These are phyloP conservation scores for Drosophila borborema DNA, from an alignment of 2,888 invertebrate species.

Conservation along the genomic window DNA sequence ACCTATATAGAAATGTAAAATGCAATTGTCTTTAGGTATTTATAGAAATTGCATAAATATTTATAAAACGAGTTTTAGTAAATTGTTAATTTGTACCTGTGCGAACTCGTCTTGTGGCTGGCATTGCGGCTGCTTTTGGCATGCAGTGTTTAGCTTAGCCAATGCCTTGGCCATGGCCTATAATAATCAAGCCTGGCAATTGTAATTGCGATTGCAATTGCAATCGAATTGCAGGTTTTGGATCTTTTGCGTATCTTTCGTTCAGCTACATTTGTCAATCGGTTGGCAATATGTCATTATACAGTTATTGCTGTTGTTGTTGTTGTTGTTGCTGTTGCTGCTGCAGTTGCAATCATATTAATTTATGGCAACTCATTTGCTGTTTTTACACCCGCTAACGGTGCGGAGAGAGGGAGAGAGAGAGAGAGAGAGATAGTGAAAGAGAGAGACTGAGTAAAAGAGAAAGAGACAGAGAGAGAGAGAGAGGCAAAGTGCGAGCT, in stretches of 20 bases:
- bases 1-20: neutral
- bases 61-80: neutral
- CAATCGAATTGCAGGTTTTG: conserved; percentile 30
- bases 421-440: neutral
- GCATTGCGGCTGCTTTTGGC: conserved; percentile 11
- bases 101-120: neutral
- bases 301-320: conserved; percentile 73
- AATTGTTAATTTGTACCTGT: neutral
- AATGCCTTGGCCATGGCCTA: conserved; percentile 12
- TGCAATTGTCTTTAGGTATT: neutral
- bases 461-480: neutral
- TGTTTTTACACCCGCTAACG: conserved; percentile 61
- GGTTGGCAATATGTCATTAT: conserved; percentile 82
- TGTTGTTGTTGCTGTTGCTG: conserved; percentile 14
- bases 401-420: neutral
- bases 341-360: conserved; percentile 81
- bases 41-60: neutral
- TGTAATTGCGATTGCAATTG: conserved; percentile 17
- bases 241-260: conserved; percentile 37
- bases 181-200: conserved; percentile 26
- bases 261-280: conserved; percentile 70
- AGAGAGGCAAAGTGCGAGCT: conserved; percentile 1
- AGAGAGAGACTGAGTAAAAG: too few species aligned
- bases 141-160: conserved; percentile 15
- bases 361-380: conserved; percentile 82